Evolutionary conservation across 2,113 vertebrate genomes (phyloP).

Genomic region (Atlantisia rogersi): DNA sequence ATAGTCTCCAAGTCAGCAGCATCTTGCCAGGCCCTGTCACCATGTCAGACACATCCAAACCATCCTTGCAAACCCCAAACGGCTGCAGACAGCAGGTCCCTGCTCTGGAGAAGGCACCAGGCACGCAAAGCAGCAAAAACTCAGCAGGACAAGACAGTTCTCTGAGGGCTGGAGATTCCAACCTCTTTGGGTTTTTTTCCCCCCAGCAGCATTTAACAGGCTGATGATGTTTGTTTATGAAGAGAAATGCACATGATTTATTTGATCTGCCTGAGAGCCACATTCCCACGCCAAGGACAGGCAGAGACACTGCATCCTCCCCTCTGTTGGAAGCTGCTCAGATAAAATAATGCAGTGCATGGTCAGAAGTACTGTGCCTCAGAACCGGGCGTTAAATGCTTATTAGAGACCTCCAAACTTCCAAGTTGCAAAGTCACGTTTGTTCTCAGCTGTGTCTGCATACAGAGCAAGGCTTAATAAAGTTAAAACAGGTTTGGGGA

Average conservation of each 20-base stretch:
- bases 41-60: not conserved
- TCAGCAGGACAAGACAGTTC: not conserved
- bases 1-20: not conserved
- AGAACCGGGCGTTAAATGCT: not conserved
- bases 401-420: not conserved
- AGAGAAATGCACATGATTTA: slow-evolving; percentile 53
- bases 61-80: not conserved
- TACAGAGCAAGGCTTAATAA: not conserved
- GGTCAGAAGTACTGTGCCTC: not conserved
- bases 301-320: not conserved
- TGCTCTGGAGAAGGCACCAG: rapidly evolving
- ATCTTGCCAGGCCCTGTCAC: not conserved
- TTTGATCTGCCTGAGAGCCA: slow-evolving; percentile 7
- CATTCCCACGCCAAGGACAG: slow-evolving; percentile 32
- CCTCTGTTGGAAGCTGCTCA: not conserved
- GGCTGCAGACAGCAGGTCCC: not conserved
- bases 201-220: slow-evolving; percentile 24
- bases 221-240: slow-evolving; percentile 54
- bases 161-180: not conserved
- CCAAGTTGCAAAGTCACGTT: not conserved
- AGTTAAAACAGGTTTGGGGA: slow-evolving; percentile 10
- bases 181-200: not conserved
- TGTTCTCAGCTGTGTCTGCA: slow-evolving; percentile 2
- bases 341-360: not conserved
- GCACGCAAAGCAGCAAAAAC: not conserved